These are phyloP conservation scores for Aproaerema taeniolella DNA, from an alignment of 2,888 invertebrate species.

Conservation along the genomic window DNA sequence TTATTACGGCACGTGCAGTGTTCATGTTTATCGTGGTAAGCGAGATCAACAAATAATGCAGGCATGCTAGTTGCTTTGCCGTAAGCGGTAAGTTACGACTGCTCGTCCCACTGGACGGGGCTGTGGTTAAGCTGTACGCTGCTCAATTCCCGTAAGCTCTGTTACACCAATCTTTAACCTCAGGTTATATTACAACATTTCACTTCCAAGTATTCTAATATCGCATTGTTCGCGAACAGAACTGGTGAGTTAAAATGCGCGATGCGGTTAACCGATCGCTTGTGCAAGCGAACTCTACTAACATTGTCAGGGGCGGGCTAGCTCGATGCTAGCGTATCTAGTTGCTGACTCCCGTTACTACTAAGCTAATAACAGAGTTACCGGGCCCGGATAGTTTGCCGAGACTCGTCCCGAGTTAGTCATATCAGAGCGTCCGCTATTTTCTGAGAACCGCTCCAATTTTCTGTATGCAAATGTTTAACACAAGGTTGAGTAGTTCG, in stretches of 20 bases:
- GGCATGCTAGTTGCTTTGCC: slow-evolving; percentile 23
- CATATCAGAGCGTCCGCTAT: slow-evolving; percentile 21
- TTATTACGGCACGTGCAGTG: slow-evolving; percentile 22
- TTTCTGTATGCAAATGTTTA: slow-evolving; percentile 18
- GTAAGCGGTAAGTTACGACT: slow-evolving; percentile 27
- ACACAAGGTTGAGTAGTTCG: too few relatives aligned
- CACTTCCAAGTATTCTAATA: too few relatives aligned
- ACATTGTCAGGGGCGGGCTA: slow-evolving; percentile 32
- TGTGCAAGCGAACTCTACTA: slow-evolving; percentile 7
- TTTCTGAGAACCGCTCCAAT: slow-evolving; percentile 25
- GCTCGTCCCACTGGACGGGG: slow-evolving; percentile 28
- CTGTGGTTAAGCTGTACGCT: slow-evolving; percentile 23
- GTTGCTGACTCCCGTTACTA: slow-evolving; percentile 42
- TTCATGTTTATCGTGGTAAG: slow-evolving; percentile 17
- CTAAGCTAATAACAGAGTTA: slow-evolving; percentile 57
- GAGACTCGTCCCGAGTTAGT: slow-evolving; percentile 31
- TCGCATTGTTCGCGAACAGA: too few relatives aligned
- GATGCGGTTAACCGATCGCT: slow-evolving; percentile 1
- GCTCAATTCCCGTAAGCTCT: slow-evolving; percentile 4
- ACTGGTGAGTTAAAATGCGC: too few relatives aligned
- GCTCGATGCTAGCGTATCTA: slow-evolving; percentile 34
- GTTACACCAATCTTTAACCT: slow-evolving; percentile 5
- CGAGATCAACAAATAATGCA: slow-evolving; percentile 25
- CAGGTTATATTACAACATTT: too few relatives aligned
- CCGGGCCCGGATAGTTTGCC: slow-evolving; percentile 33